Percentiles rank a stretch among this genome's conserved stretches.
Conservation (phyloP, 2,113 vertebrate species). For the Ibidorhyncha struthersii region DNA sequence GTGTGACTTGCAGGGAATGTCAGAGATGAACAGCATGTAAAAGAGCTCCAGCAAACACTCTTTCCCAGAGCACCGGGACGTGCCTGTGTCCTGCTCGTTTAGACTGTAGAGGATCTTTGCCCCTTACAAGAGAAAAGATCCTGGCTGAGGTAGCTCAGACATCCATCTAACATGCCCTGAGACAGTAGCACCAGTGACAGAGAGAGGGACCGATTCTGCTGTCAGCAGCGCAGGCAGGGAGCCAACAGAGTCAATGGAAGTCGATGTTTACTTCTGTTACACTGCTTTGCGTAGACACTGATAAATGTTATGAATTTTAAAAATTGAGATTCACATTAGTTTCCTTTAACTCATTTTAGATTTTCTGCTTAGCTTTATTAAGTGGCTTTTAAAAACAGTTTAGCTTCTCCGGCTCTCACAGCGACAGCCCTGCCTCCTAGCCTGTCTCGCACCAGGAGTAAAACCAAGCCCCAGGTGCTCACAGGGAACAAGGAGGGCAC, state of each 20-base stretch:
- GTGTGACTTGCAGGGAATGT: not conserved
- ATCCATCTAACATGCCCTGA: slow-evolving; percentile 11
- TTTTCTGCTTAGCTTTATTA: slow-evolving; percentile 63
- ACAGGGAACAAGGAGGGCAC: not conserved
- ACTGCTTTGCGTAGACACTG: not conserved
- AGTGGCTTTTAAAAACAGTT: slow-evolving; percentile 60
- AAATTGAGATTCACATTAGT: slow-evolving; percentile 57
- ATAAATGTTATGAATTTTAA: slow-evolving; percentile 63
- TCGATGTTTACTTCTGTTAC: slow-evolving; percentile 33
- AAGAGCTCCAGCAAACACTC: not conserved
- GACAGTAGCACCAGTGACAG: not conserved
- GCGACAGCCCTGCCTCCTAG: not conserved
- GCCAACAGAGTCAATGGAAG: not conserved
- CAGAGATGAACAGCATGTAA: slow-evolving; percentile 18
- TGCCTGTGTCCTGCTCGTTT: not conserved
- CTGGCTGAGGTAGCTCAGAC: slow-evolving; percentile 1
- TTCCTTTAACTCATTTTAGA: slow-evolving; percentile 51
- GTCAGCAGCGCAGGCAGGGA: not conserved
- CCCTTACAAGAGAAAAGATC: slow-evolving; percentile 6
- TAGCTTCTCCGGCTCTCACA: not conserved
- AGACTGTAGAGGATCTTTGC: slow-evolving; percentile 4
- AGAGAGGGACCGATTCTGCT: not conserved
- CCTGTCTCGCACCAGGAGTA: rapidly evolving
- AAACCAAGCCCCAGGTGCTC: not conserved
- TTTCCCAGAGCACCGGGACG: not conserved